A percentile compares a stretch with the other conserved stretches of the same genome.
phyloP scores from a whole-genome alignment of 2,113 vertebrate genomes.

The Sylvicapra grimmia region DNA sequence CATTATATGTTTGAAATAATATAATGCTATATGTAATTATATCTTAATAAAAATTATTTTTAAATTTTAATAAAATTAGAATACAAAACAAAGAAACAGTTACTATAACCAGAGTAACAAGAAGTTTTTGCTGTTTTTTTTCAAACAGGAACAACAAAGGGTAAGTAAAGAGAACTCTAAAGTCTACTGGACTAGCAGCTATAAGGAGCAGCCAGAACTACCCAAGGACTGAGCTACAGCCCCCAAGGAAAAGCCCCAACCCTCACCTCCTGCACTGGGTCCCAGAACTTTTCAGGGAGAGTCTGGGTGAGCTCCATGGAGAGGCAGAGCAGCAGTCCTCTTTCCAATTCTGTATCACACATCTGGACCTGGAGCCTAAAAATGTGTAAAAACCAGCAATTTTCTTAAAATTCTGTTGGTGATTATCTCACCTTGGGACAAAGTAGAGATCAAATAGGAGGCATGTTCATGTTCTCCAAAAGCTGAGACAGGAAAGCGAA shows the following conservation, averaged over 20 bases:
- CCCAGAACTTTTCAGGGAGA: not conserved
- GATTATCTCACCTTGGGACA: not conserved
- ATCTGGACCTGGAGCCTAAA: not conserved
- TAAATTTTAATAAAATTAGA: not conserved
- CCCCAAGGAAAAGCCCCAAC: not conserved
- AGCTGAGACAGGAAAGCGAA: conserved; percentile 10
- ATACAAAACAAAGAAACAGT: not conserved
- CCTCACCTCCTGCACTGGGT: accelerated
- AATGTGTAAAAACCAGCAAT: not conserved
- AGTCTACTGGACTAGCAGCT: not conserved
- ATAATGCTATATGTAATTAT: not conserved
- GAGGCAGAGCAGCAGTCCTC: not conserved
- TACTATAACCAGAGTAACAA: not conserved
- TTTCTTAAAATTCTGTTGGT: conserved; percentile 20
- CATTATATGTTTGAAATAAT: not conserved
- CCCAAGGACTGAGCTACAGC: not conserved
- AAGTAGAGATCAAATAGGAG: not conserved
- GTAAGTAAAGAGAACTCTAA: not conserved
- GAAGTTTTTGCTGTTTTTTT: not conserved
- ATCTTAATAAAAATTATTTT: not conserved
- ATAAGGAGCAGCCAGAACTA: not conserved
- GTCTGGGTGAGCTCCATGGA: not conserved
- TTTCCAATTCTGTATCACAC: not conserved
- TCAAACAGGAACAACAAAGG: not conserved
- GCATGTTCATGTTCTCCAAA: not conserved